These are phyloP conservation scores for Grammomys surdaster DNA, from an alignment of 2,113 vertebrate species.

Conservation along the genomic window DNA sequence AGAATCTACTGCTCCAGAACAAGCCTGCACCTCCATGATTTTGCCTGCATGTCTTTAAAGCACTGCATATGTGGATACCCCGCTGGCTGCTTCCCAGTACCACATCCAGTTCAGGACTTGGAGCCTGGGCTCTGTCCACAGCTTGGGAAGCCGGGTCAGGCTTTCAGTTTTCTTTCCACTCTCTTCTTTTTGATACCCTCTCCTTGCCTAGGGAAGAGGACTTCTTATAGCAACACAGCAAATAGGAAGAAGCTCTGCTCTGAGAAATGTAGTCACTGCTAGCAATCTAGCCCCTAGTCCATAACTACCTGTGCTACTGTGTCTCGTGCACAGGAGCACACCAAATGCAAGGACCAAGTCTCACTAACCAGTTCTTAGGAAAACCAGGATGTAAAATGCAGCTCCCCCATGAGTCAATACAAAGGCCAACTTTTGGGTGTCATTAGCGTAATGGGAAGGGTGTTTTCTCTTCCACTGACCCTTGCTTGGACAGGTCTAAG, in stretches of 20 bases:
- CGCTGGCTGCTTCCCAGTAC: background rate
- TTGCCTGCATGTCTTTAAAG: rapidly evolving
- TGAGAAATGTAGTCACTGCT: rapidly evolving
- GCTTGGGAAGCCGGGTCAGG: rapidly evolving
- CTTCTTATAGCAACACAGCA: background rate
- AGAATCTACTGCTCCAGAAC: background rate
- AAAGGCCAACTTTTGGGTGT: rapidly evolving
- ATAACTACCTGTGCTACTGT: background rate
- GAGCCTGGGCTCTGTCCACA: background rate
- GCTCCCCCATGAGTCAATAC: background rate
- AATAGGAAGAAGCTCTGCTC: background rate
- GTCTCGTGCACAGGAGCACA: too few species aligned
- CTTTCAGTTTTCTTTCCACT: background rate
- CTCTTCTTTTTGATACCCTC: background rate
- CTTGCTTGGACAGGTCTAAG: background rate
- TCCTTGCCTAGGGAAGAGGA: background rate
- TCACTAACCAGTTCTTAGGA: background rate
- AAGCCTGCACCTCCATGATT: rapidly evolving
- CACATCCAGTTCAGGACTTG: background rate
- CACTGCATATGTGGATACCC: rapidly evolving
- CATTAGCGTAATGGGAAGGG: too few species aligned
- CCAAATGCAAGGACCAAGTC: background rate
- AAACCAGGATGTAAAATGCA: background rate
- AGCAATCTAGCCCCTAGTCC: background rate
- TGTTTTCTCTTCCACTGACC: background rate